Base-by-base conservation (phyloP, 2,888 invertebrate species). In the Alloscopus bannaensis region DNA sequence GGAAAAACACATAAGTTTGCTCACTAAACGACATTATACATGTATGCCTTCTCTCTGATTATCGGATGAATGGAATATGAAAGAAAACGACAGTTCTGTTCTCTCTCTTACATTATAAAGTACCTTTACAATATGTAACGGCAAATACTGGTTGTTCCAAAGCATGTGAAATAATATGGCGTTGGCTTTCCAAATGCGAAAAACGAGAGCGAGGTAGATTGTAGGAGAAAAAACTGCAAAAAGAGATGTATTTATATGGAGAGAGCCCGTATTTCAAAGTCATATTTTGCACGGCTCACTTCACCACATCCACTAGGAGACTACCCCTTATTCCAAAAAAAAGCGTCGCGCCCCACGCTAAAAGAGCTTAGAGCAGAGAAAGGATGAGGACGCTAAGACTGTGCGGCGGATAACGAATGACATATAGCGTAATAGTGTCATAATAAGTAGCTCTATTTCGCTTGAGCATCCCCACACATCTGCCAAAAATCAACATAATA, bases 281-380 rank as follows among this genome's bases (percentile, higher is more conserved):
- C 65, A 73, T 73, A 73, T 72, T 73, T 73, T 73, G 64, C 72
- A 73, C 28, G 72, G 62, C 72, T 73, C 72, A 73, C 65, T 73
- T 73, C 64, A 73, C 65, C 72, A 36, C 60, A 60, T 60, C 60
- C 60, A 60, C 60, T 60, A 40, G 60, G 40, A 6, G 24, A 13
- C 28, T 26, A 55, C 55, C 28, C 28, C 26, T 55, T 55, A 13
- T 28, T 47, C 50, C 22, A n/a, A 11, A 20, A 6, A 6, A 36
- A 36, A 36, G 6, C 6, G 36, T 36, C 36, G 6, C 36, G 13
- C 6, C 36, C 13, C 36, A n/a, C 18, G 47, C n/a, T 6, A 47
- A 47, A 47, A 47, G n/a, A 52, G 24, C 45, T 45, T 47, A n/a
- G 11, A n/a, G 11, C n/a, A 18, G 18, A 18, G 47, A 18, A 47